Evolutionary conservation across 2,888 invertebrate genomes (phyloP).

Genomic region (Ctena decussata): DNA sequence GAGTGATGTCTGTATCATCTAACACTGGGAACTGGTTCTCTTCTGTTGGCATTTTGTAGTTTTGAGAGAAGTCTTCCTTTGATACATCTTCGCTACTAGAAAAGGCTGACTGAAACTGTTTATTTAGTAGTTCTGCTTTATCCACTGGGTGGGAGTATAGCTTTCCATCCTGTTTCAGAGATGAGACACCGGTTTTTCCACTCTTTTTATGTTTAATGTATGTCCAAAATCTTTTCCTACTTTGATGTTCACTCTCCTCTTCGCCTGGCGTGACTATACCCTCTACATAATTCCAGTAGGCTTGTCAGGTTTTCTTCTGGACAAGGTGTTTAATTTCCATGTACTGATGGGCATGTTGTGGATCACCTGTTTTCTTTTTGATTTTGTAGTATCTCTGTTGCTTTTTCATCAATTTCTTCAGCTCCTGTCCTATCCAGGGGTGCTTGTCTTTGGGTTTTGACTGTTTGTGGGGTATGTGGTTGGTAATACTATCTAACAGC

Average conservation of each 20-base stretch:
- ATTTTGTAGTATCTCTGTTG: constrained; percentile 23
- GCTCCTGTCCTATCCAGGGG: constrained; percentile 28
- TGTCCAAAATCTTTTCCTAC: constrained; percentile 35
- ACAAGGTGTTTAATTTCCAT: constrained; percentile 10
- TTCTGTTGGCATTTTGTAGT: neutral
- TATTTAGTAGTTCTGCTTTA: constrained; percentile 19
- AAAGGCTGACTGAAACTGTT: neutral
- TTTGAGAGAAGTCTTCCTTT: neutral
- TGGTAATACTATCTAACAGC: neutral
- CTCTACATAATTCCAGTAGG: constrained; percentile 37
- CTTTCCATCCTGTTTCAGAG: constrained; percentile 18
- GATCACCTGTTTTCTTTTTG: constrained; percentile 28
- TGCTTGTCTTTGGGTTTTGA: constrained; percentile 5
- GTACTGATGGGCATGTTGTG: constrained; percentile 15
- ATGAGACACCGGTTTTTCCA: constrained; percentile 10
- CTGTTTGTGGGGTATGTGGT: constrained; percentile 27
- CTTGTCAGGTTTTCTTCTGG: constrained; percentile 11
- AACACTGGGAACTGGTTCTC: neutral
- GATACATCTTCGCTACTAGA: neutral
- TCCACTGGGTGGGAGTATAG: constrained; percentile 2
- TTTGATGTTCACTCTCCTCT: neutral
- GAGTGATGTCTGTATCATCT: neutral
- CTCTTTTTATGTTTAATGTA: constrained; percentile 24
- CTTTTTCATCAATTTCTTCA: constrained; percentile 18
- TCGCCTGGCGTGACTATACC: constrained; percentile 26